A percentile compares a stretch with the other conserved stretches of the same genome.
Conservation (phyloP, 1,140 invertebrate genomes). For the Oncopodura yosiiana region DNA sequence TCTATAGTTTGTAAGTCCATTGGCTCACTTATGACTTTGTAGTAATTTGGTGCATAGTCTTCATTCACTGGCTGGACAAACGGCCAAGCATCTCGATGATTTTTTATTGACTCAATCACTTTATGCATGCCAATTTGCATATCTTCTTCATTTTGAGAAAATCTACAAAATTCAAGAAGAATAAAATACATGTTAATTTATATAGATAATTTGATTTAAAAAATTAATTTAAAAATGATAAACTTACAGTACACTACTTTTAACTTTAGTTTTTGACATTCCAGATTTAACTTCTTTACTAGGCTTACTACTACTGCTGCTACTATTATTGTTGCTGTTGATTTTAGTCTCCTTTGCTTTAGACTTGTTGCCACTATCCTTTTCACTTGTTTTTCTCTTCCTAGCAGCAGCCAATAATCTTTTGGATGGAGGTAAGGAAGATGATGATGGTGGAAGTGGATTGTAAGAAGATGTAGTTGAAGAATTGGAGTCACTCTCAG, state of each 20-base stretch:
- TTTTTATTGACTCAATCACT: slow-evolving; percentile 69
- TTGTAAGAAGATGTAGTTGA: background rate
- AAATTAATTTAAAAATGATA: background rate
- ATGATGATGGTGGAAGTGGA: background rate
- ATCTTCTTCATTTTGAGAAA: slow-evolving; percentile 67
- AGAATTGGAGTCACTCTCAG: background rate
- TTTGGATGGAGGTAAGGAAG: background rate
- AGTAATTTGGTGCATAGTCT: slow-evolving; percentile 79
- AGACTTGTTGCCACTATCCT: slow-evolving; percentile 12
- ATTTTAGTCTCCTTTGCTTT: background rate
- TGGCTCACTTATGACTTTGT: slow-evolving; percentile 49
- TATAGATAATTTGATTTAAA: background rate
- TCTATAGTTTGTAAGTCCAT: slow-evolving; percentile 85
- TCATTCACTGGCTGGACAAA: slow-evolving; percentile 84
- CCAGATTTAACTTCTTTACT: slow-evolving; percentile 25
- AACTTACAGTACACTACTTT: slow-evolving; percentile 38
- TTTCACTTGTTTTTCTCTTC: slow-evolving; percentile 22
- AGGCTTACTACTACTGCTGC: slow-evolving; percentile 25
- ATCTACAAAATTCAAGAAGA: slow-evolving; percentile 43
- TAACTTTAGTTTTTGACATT: slow-evolving; percentile 37
- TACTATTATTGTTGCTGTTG: slow-evolving; percentile 10
- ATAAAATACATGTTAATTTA: background rate
- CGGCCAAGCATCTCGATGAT: slow-evolving; percentile 82
- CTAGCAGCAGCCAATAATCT: background rate
- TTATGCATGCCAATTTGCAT: slow-evolving; percentile 79